Conservation (phyloP, 1,140 invertebrate species). For the Holcopasites calliopsidis region DNA sequence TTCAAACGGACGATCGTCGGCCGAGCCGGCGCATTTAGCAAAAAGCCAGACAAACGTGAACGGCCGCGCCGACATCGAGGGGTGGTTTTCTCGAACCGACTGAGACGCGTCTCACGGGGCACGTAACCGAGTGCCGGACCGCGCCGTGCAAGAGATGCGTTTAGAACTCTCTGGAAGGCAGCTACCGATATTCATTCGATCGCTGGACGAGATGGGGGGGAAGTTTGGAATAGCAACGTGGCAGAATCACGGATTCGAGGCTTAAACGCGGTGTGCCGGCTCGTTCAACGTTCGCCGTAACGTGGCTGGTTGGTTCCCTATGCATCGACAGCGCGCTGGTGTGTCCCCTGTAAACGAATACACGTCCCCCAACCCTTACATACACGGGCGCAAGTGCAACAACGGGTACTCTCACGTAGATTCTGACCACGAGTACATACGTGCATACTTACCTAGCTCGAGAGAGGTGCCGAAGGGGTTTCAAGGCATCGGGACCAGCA, state of each 20-base stretch:
- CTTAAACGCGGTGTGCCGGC: slow-evolving; percentile 36
- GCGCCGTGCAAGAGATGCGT: neutral
- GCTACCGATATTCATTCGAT: no score
- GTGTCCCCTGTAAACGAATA: slow-evolving; percentile 18
- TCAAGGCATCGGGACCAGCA: slow-evolving; percentile 48
- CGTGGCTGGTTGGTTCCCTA: neutral
- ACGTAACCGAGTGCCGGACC: neutral
- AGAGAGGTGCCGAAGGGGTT: slow-evolving; percentile 50
- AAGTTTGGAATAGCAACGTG: no score
- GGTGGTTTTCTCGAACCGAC: neutral
- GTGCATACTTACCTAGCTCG: slow-evolving; percentile 46
- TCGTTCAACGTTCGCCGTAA: slow-evolving; percentile 11
- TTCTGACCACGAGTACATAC: slow-evolving; percentile 31
- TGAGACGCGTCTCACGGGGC: neutral
- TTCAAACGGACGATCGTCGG: slow-evolving; percentile 11
- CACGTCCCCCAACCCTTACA: slow-evolving; percentile 15
- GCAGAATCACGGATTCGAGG: slow-evolving; percentile 21
- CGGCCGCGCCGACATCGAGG: no score
- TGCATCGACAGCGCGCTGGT: slow-evolving; percentile 1
- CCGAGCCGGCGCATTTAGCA: neutral
- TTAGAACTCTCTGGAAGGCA: no score
- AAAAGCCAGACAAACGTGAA: neutral
- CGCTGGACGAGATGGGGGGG: no score
- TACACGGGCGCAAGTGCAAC: slow-evolving; percentile 3
- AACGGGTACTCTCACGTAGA: slow-evolving; percentile 43